These are phyloP conservation scores for Octodonta nipae DNA, from an alignment of 2,888 invertebrate species.

Conservation along the genomic window DNA sequence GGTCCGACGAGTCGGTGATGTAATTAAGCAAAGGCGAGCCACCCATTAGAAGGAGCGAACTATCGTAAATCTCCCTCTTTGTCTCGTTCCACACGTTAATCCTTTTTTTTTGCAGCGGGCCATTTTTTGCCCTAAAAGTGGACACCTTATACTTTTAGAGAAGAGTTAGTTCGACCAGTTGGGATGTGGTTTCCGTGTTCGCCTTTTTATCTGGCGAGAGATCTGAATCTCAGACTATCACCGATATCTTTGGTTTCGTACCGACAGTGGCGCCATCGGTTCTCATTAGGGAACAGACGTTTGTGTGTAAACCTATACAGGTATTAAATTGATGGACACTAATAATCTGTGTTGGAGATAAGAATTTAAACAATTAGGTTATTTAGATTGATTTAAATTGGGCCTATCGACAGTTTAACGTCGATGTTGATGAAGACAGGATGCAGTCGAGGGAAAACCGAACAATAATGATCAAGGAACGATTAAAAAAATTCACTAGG, in stretches of 20 bases:
- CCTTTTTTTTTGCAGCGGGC: slow-evolving; percentile 24
- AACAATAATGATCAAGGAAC: too few relatives aligned
- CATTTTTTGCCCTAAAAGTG: slow-evolving; percentile 20
- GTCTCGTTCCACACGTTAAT: slow-evolving; percentile 11
- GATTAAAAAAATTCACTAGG: too few relatives aligned
- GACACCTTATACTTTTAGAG: slow-evolving; percentile 31
- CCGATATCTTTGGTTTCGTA: slow-evolving; percentile 32
- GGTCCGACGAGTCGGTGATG: not conserved
- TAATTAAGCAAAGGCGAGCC: slow-evolving; percentile 24
- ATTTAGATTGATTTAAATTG: slow-evolving; percentile 12
- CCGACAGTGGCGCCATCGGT: slow-evolving; percentile 34
- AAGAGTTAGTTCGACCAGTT: too few relatives aligned
- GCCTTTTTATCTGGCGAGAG: slow-evolving; percentile 31
- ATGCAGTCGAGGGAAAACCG: too few relatives aligned
- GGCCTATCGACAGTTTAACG: slow-evolving; percentile 5
- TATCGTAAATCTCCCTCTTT: slow-evolving; percentile 34
- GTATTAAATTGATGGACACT: slow-evolving; percentile 19
- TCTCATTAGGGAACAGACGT: slow-evolving; percentile 29
- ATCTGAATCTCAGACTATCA: slow-evolving; percentile 35
- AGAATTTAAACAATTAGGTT: slow-evolving; percentile 11
- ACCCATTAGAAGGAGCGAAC: slow-evolving; percentile 34
- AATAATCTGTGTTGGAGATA: slow-evolving; percentile 15
- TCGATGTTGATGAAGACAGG: slow-evolving; percentile 1
- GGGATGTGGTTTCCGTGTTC: slow-evolving; percentile 34
- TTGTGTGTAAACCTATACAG: slow-evolving; percentile 17